Evolutionary conservation across 2,888 invertebrate genomes (phyloP).

Genomic region (Argynnis bischoffii): DNA sequence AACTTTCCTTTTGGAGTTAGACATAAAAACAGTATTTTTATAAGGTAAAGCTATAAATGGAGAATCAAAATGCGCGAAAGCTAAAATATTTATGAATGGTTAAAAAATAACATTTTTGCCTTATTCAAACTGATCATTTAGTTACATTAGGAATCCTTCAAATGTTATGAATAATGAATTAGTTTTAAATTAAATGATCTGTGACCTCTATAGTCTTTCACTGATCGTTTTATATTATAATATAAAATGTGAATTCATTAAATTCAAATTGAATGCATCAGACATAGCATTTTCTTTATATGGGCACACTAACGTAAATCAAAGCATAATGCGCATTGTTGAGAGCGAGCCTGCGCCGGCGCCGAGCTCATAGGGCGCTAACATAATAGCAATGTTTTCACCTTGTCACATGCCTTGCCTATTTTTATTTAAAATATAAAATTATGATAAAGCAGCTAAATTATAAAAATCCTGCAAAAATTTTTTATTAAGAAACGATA

Average conservation of each 20-base stretch:
- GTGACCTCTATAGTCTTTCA: not conserved
- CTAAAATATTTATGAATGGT: conserved; percentile 8
- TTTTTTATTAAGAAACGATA: not conserved
- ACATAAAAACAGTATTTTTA: conserved; percentile 56
- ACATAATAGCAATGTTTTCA: conserved; percentile 27
- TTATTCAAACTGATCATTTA: too few species aligned
- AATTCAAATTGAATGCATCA: conserved; percentile 39
- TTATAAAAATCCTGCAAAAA: not conserved
- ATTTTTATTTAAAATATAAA: not conserved
- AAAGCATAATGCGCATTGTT: conserved; percentile 47
- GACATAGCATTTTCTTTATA: conserved; percentile 42
- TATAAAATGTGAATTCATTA: conserved; percentile 39
- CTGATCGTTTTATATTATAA: conserved; percentile 6
- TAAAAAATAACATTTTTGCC: too few species aligned
- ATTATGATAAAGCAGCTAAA: too few species aligned
- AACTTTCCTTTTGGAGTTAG: conserved; percentile 77
- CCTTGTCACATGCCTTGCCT: conserved; percentile 1
- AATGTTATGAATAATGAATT: not conserved
- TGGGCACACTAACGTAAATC: conserved; percentile 43
- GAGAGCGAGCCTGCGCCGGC: conserved; percentile 55
- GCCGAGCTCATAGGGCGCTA: conserved; percentile 53
- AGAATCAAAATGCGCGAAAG: conserved; percentile 44
- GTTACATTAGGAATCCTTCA: too few species aligned
- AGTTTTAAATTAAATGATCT: not conserved
- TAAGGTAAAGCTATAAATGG: conserved; percentile 46